These are phyloP conservation scores for Pteropus rufus DNA, from an alignment of 2,797 vertebrate genomes.

Conservation along the genomic window DNA sequence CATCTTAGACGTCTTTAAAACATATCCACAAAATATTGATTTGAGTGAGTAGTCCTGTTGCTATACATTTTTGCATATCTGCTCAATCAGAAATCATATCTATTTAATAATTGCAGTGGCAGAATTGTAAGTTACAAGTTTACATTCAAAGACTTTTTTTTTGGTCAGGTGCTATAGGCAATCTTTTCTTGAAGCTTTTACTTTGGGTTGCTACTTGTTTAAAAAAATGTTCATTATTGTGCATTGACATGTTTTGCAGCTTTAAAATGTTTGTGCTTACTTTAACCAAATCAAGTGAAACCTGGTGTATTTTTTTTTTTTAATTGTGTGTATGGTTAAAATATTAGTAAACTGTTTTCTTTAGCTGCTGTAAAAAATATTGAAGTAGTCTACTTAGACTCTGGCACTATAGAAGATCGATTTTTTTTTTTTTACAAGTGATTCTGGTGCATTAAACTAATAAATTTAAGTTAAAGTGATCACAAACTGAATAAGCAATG, in stretches of 20 bases:
- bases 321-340: constrained; percentile 1
- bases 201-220: constrained; percentile 70
- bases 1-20: constrained; percentile 21
- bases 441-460: constrained; percentile 36
- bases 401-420: constrained; percentile 3
- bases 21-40: neutral
- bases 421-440: constrained; percentile 44
- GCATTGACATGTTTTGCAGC: constrained; percentile 72
- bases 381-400: constrained; percentile 10
- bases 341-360: constrained; percentile 47
- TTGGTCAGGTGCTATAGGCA: constrained; percentile 40
- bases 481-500: constrained; percentile 35
- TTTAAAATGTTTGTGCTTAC: constrained; percentile 75
- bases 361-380: neutral
- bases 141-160: neutral
- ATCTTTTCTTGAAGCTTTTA: constrained; percentile 66
- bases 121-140: constrained; percentile 49
- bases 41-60: neutral
- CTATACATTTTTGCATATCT: constrained; percentile 21
- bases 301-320: neutral
- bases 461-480: constrained; percentile 62
- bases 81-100: constrained; percentile 18
- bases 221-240: constrained; percentile 74
- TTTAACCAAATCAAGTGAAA: constrained; percentile 68
- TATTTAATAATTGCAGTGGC: constrained; percentile 40